Evolutionary conservation across 2,888 invertebrate species (phyloP), one percentile per base, ranked within the genome.

Genomic region (Apamea anceps): DNA sequence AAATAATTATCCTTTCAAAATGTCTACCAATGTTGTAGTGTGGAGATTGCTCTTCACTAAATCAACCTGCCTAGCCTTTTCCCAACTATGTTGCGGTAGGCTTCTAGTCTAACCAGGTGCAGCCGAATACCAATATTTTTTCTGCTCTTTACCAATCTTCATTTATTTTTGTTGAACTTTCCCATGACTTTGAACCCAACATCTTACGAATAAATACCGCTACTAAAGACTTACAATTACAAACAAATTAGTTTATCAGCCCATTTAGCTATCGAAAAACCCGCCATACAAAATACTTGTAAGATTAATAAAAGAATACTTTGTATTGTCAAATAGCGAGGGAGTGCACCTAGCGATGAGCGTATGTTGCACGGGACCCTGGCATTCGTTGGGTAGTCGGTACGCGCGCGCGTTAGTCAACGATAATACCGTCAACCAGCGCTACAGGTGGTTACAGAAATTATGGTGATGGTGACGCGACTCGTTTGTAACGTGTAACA

Each of bases 341-440:
- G 95, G 96, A 89, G 93, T 95, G 90, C 91, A 93, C 90, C 93
- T 96, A 92, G 96, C 94, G 84, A 92, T 95, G 93, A 94, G 93
- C 86, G 92, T 95, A 83, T 95, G 94, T 93, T 93, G 93, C 91
- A 89, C 94, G 86, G 96, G 96, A 63, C 94, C 96, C 73, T 96
- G 95, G 96, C 93, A 93, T 87, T 91, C 93, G 80, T 88, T 95
- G 87, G 92, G 95, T 92, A 92, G 92, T 87, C 95, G 96, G 87
- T 95, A 94, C 88, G 95, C 95, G 81, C 91, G 92, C 87, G 95
- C 95, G 48, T 88, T 96, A 90, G 92, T 95, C 92, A 92, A 93
- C 93, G 94, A 96, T 93, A 96, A 96, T 92, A 95, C 96, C 54
- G 89, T 96, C 91, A 93, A 93, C 86, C 94, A 94, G 85, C 92